A percentile compares a stretch with the other conserved stretches of the same genome.
phyloP scores from a whole-genome alignment of 2,888 invertebrate genomes.

The Eulithis testata region DNA sequence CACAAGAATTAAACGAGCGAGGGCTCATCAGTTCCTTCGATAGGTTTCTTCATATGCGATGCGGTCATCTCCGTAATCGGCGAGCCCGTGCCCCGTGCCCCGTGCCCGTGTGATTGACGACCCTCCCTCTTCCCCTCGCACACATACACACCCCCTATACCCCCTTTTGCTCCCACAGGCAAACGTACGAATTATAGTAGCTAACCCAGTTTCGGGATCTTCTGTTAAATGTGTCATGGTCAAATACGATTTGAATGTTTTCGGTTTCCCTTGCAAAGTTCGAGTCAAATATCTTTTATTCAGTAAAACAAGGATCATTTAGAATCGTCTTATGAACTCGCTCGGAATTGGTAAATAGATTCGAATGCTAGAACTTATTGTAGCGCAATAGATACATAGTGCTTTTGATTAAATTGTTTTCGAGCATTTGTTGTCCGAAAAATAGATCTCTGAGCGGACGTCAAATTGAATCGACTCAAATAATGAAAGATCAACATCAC shows the following conservation, averaged over 20 bases:
- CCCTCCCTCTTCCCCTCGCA: too few relatives aligned
- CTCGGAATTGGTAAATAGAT: too few relatives aligned
- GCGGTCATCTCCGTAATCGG: conserved; percentile 47
- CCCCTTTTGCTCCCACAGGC: too few relatives aligned
- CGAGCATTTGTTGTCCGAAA: not conserved
- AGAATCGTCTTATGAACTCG: too few relatives aligned
- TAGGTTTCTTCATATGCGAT: conserved; percentile 41
- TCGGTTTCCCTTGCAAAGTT: conserved; percentile 1
- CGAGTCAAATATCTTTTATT: too few relatives aligned
- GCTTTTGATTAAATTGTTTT: not conserved
- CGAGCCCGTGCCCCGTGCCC: conserved; percentile 16
- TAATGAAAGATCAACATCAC: conserved; percentile 53
- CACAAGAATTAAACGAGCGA: conserved; percentile 40
- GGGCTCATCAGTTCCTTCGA: conserved; percentile 39
- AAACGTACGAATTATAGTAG: conserved; percentile 8
- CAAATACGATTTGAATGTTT: conserved; percentile 20
- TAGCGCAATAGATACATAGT: too few relatives aligned
- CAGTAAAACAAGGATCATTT: too few relatives aligned
- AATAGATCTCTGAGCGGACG: not conserved
- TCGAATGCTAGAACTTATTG: too few relatives aligned
- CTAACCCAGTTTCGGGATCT: conserved; percentile 37
- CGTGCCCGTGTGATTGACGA: conserved; percentile 6
- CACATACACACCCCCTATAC: too few relatives aligned
- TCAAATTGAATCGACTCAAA: conserved; percentile 1
- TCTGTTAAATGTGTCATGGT: conserved; percentile 36